A percentile compares a stretch with the other conserved stretches of the same genome.
Evolutionary conservation across 1,140 invertebrate species (phyloP).

Genomic region (Tyrophagus putrescentiae): DNA sequence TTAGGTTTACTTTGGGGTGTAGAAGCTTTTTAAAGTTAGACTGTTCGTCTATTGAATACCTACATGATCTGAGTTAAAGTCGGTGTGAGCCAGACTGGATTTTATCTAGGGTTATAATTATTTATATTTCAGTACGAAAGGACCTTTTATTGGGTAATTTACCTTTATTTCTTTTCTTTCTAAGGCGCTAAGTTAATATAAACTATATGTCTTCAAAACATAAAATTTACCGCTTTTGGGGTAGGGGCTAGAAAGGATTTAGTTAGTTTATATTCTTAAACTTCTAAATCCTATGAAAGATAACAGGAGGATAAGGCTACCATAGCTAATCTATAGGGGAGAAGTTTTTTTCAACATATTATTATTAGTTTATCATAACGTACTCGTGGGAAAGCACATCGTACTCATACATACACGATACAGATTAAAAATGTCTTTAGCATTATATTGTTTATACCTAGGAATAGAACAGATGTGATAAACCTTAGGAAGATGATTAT

Average conservation of each 20-base stretch:
- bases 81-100: background rate
- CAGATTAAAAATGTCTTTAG: background rate
- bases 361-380: too few relatives aligned
- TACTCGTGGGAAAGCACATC: background rate
- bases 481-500: constrained; percentile 49
- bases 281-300: too few relatives aligned
- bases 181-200: too few relatives aligned
- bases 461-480: constrained; percentile 28
- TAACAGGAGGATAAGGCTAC: too few relatives aligned
- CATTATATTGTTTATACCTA: background rate
- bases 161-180: too few relatives aligned
- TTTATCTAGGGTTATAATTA: background rate
- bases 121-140: background rate
- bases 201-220: too few relatives aligned
- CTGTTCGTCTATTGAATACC: background rate
- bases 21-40: background rate
- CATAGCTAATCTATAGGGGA: too few relatives aligned
- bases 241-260: too few relatives aligned
- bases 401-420: background rate
- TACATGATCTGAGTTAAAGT: background rate
- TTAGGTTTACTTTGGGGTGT: background rate
- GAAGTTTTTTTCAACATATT: too few relatives aligned
- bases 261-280: too few relatives aligned
- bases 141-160: background rate
- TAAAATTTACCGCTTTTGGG: too few relatives aligned